Evolutionary conservation across 2,888 invertebrate genomes (phyloP), one percentile per base, ranked within the genome.

Genomic region (Encarsia formosa): DNA sequence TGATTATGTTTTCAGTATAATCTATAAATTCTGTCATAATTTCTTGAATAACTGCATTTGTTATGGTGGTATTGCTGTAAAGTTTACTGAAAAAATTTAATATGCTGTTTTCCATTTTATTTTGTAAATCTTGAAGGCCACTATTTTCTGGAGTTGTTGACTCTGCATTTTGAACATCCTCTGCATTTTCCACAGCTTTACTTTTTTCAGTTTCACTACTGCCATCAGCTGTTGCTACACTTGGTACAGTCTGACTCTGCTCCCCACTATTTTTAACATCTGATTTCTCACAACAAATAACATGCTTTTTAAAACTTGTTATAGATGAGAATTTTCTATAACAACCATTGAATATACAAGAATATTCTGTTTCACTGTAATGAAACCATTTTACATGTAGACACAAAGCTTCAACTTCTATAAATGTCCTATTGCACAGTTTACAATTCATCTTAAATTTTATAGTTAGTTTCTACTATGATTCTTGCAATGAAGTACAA

Each of bases 61-160:
- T 43, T 9, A 55, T 40, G 3, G 40, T 39, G 2, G 18, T 8
- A 23, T 54, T 54, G 38, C 32, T 37, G 20, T 54, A 54, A 11
- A 54, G 35, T 46, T 47, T 49, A 1, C 46, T 22, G 26, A 50
- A 16, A 50, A 54, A 54, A 19, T 45, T 35, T 23, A 38, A 23
- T 13, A 16, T 37, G 34, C 23, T 37, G 20, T 34, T 24, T 31
- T 50, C 24, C 24, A 54, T 37, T n/a, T 4, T 5, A 11, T 31
- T 29, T 32, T 47, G 16, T 34, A 29, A 8, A 29, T 29, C 8
- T 9, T 8, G 8, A 29, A 15, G 13, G 5, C 15, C 34, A 9
- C 5, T 5, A n/a, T 34, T 5, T 15, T 6, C n/a, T 34, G 8
- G 8, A 29, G 29, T 8, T 29, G 13, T 9, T 9, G 29, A 13